Evolutionary conservation across 1,140 invertebrate species (phyloP).

Genomic region (Ptiloglossa arizonensis): DNA sequence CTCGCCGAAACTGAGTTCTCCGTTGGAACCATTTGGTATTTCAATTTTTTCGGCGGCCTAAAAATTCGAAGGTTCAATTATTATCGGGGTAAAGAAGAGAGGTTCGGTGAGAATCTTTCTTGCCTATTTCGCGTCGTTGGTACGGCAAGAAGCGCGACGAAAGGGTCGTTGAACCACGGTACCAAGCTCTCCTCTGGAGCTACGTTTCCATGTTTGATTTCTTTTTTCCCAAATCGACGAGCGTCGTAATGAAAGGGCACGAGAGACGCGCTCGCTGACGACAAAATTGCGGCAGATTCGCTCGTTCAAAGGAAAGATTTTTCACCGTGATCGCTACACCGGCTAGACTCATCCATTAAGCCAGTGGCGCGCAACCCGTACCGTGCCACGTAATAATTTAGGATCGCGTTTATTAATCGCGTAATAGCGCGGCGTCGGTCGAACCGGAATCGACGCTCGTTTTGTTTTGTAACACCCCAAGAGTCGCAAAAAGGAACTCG

Average conservation of each 20-base stretch:
- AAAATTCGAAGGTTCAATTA: too few relatives aligned
- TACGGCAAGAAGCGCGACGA: background rate
- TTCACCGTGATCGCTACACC: slow-evolving; percentile 15
- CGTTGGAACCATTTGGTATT: too few relatives aligned
- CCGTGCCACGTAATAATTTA: slow-evolving; percentile 21
- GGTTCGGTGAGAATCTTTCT: too few relatives aligned
- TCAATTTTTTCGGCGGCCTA: too few relatives aligned
- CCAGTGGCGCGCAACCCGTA: slow-evolving; percentile 31
- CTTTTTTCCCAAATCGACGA: slow-evolving; percentile 4
- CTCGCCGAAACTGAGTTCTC: too few relatives aligned
- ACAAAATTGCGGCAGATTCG: slow-evolving; percentile 12
- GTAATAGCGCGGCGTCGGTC: slow-evolving; percentile 4
- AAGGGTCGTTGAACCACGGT: background rate
- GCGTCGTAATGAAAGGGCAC: slow-evolving; percentile 15
- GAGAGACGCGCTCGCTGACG: background rate
- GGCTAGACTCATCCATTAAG: slow-evolving; percentile 26
- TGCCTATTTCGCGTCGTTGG: background rate
- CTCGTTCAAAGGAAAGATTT: slow-evolving; percentile 17
- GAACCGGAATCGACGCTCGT: slow-evolving; percentile 21
- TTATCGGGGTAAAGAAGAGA: too few relatives aligned
- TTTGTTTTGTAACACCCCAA: too few relatives aligned
- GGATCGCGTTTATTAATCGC: slow-evolving; percentile 35
- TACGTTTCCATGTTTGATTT: background rate
- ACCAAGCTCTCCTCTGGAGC: background rate
- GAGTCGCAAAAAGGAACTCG: too few relatives aligned